These are phyloP conservation scores for Gambusia holbrooki DNA, from an alignment of 2,113 vertebrate genomes.

Conservation along the genomic window DNA sequence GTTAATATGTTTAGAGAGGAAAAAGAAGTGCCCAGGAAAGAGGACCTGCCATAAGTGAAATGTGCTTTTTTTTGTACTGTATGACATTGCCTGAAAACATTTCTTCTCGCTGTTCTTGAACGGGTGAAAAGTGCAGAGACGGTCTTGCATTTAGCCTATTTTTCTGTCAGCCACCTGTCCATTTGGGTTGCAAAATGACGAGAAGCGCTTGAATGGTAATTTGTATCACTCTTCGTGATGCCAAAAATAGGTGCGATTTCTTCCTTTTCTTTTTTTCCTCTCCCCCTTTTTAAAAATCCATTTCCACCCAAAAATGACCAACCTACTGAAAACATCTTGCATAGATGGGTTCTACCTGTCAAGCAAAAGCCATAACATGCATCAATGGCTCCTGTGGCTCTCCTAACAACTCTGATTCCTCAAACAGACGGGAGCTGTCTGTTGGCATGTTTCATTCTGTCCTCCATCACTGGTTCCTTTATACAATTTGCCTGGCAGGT, in stretches of 20 bases:
- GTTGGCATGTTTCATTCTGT: constrained; percentile 59
- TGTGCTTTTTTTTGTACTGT: constrained; percentile 32
- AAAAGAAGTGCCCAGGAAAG: constrained; percentile 61
- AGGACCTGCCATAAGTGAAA: constrained; percentile 58
- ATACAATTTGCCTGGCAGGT: constrained; percentile 52
- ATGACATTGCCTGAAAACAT: constrained; percentile 39
- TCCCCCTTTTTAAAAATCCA: background rate
- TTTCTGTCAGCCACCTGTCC: constrained; percentile 31
- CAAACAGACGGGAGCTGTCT: constrained; percentile 42
- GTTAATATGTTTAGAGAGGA: constrained; percentile 14
- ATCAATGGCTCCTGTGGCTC: constrained; percentile 40
- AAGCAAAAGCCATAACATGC: constrained; percentile 59
- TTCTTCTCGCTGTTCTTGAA: constrained; percentile 13
- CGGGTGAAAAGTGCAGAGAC: constrained; percentile 40
- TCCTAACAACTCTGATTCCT: constrained; percentile 52
- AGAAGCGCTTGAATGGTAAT: constrained; percentile 14
- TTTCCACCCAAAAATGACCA: constrained; percentile 31
- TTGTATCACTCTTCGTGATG: constrained; percentile 20
- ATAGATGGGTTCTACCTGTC: constrained; percentile 30
- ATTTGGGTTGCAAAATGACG: constrained; percentile 6
- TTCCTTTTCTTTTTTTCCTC: background rate
- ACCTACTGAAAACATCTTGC: constrained; percentile 19
- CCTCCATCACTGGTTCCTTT: constrained; percentile 51
- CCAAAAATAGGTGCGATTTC: constrained; percentile 9
- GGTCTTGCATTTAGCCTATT: constrained; percentile 16